These are phyloP conservation scores for Myotis planiceps DNA, from an alignment of 2,797 vertebrate genomes.

Conservation along the genomic window DNA sequence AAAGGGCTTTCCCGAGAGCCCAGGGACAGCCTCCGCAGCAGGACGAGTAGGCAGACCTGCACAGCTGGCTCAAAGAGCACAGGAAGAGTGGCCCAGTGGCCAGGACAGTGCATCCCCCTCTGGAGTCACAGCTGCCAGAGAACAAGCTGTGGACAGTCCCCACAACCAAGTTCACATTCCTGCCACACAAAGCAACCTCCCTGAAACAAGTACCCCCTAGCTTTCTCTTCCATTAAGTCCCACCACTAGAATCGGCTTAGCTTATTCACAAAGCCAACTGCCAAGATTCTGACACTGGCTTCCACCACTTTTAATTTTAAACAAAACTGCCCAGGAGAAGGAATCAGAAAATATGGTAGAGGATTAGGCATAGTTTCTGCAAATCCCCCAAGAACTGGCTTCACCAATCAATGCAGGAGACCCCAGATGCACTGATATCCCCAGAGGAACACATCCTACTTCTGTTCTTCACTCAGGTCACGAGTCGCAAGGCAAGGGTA, in stretches of 20 bases:
- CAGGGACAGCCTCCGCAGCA: background rate
- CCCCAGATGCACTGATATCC: accelerated
- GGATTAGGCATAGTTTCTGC: background rate
- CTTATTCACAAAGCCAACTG: background rate
- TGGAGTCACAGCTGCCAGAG: background rate
- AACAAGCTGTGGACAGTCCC: background rate
- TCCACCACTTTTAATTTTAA: background rate
- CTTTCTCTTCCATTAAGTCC: background rate
- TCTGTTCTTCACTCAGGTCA: background rate
- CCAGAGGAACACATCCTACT: background rate
- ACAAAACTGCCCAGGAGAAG: background rate
- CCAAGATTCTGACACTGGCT: background rate
- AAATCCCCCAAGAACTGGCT: background rate
- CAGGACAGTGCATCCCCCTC: too few relatives aligned
- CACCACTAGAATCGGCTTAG: background rate
- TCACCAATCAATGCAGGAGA: background rate
- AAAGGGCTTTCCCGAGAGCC: background rate
- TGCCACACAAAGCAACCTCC: background rate
- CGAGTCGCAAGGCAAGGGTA: accelerated
- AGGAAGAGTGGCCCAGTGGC: accelerated
- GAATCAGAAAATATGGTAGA: background rate
- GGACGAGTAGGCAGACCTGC: accelerated
- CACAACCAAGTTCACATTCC: background rate
- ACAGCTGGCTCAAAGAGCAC: accelerated
- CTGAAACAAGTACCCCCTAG: background rate